Evolutionary conservation across 2,113 vertebrate genomes (phyloP), one percentile per base, ranked within the genome.

Genomic region (Psittacus erithacus): DNA sequence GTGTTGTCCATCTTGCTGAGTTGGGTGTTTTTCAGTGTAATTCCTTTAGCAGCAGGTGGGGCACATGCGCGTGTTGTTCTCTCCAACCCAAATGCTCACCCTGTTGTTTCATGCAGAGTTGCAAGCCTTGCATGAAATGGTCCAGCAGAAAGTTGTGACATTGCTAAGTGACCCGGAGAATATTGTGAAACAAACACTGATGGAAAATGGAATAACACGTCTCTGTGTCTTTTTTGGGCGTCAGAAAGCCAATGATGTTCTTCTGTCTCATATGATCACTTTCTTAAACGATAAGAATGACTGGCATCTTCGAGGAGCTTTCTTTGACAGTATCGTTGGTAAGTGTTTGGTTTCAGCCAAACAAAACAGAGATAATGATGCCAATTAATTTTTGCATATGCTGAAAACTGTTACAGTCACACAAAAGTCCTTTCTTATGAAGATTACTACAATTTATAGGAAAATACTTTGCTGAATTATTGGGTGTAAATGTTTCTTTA

Each of bases 261-360:
- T 99, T 84, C 97, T 99, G 35, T 99, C 99, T 6, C 99, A 99
- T 92, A 99, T 99, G 99, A 99, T 99, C 97, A 99, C 99, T 74
- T 99, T 99, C 97, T 98, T 99, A 52, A 99, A 99, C 68, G 99
- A 99, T 96, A 99, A 99, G 97, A 99, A 99, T 88, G 99, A 99
- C 97, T 99, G 99, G 99, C 99, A 99, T 90, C 98, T 99, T 44
- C 98, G 99, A 19, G 99, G 99, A n/a, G 99, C 99, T 76, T 99
- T 99, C 97, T 99, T 99, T 93, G 99, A 99, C 97, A 99, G 99
- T 97, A 99, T 99, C 90, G 99, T 99, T 75, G 99, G 99, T 99
- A 97, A 97, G 99, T 94, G 59, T 67, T 82, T 93, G 44, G 12
- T 71, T 93, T 85, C 8, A 27, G 24, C 17, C 47, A 63, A 39